Base-by-base conservation (phyloP, 2,888 invertebrate genomes). In the Mactromeris polynyma region DNA sequence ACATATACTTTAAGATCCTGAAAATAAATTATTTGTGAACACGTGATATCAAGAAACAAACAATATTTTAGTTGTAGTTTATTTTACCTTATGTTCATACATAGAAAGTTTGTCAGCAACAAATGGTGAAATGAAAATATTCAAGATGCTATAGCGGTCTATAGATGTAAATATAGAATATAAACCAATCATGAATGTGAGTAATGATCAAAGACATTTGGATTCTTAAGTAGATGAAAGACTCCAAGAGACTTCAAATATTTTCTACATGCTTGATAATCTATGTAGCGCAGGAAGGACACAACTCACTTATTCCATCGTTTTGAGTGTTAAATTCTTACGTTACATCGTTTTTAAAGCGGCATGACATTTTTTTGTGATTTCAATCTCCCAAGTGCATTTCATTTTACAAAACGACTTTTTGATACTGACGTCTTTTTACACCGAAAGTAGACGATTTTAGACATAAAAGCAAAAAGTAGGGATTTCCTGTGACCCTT, bases 51-150 rank as follows among this genome's bases (percentile, higher is more conserved):
- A 58, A 58, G 6, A 42, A 21, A 64, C 58, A 64, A 64, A 64
- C 58, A 64, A 26, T 9, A 0, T n/a, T 73, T 73, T 73, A 33
- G 19, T 73, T 73, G 17, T 33, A 33, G 7, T 73, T 73, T 73
- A 73, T 73, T 73, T 73, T 33, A 73, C 73, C 73, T 73, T 73
- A 73, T 73, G 73, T 33, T 73, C 19, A 73, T 73, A 73, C 73
- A 73, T 33, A 73, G 73, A 73, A 73, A 73, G 36, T 33, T 58
- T 73, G 19, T 73, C 73, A 73, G 73, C 33, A 73, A 73, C 33
- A 73, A 33, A 73, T 73, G 33, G 73, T 73, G 33, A 33, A 73
- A 73, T 33, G 58, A n/a, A 73, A 14, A 33, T 2, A 69, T 33
- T 36, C 11, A 36, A 33, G 33, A 33, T 73, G 69, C 33, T 33